Conservation (phyloP, 2,797 vertebrate species). For the Argya squamiceps region DNA sequence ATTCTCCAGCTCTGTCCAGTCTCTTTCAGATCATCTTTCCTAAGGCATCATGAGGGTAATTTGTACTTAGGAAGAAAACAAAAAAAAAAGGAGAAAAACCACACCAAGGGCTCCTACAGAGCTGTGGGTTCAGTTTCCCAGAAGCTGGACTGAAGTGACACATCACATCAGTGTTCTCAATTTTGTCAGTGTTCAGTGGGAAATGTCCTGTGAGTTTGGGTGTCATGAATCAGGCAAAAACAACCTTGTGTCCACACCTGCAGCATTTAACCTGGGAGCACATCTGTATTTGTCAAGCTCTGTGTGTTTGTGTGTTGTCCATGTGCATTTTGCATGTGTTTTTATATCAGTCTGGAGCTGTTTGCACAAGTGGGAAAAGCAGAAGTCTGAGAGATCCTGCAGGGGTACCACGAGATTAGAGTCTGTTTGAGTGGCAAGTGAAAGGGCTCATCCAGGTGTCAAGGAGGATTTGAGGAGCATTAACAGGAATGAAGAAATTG, state of each 20-base stretch:
- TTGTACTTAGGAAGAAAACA: not conserved
- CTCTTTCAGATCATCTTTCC: not conserved
- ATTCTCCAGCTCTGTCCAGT: not conserved
- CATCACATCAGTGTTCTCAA: not conserved
- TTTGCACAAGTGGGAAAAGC: not conserved
- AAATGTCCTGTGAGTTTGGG: not conserved
- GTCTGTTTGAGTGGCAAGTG: not conserved
- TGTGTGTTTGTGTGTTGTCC: accelerated
- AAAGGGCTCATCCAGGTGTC: conserved; percentile 16
- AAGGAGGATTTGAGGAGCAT: not conserved
- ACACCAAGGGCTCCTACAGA: not conserved
- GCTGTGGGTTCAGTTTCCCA: not conserved
- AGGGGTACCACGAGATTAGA: not conserved
- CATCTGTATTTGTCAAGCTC: not conserved
- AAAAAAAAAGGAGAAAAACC: not conserved
- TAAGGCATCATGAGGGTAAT: not conserved
- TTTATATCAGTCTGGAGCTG: not conserved
- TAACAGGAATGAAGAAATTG: conserved; percentile 25
- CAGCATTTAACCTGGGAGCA: not conserved
- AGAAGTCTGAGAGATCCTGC: not conserved
- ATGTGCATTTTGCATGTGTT: not conserved
- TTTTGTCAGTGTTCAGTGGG: not conserved
- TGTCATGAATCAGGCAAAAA: not conserved
- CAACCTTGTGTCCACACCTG: not conserved
- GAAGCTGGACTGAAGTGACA: not conserved